These are phyloP conservation scores for Gallinago solitaria DNA, from an alignment of 2,797 vertebrate genomes.

Conservation along the genomic window DNA sequence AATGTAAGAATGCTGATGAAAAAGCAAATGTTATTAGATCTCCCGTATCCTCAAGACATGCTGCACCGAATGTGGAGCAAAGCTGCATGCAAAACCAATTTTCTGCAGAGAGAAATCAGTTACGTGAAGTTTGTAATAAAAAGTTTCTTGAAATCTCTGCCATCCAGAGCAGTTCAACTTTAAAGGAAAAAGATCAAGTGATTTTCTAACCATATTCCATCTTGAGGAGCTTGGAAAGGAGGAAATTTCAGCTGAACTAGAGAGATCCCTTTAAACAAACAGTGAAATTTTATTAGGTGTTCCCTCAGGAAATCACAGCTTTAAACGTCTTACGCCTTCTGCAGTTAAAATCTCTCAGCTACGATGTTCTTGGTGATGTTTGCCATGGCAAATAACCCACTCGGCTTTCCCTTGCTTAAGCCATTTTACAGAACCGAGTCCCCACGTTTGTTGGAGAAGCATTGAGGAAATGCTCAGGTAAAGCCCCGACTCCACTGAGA, in stretches of 20 bases:
- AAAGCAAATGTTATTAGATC: neutral
- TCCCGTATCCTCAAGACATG: neutral
- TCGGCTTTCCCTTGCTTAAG: neutral
- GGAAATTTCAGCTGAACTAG: neutral
- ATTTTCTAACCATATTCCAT: neutral
- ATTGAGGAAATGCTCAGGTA: neutral
- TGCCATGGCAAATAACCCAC: neutral
- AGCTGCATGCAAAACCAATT: neutral
- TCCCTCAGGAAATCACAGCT: neutral
- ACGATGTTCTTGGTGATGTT: neutral
- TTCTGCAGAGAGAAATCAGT: neutral
- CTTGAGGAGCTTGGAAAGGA: neutral
- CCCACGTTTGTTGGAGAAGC: neutral
- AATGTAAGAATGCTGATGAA: neutral
- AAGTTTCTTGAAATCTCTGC: neutral
- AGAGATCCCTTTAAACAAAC: neutral
- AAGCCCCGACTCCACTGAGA: neutral
- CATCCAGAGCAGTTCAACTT: neutral
- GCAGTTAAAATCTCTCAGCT: neutral
- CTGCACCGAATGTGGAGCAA: fast-evolving
- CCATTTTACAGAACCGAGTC: neutral
- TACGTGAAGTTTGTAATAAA: neutral
- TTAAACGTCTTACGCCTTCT: neutral
- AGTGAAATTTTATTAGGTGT: neutral
- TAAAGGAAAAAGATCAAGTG: neutral